These are phyloP conservation scores for Pristionchus fissidentatus DNA, from an alignment of 2,888 invertebrate species.

Conservation along the genomic window DNA sequence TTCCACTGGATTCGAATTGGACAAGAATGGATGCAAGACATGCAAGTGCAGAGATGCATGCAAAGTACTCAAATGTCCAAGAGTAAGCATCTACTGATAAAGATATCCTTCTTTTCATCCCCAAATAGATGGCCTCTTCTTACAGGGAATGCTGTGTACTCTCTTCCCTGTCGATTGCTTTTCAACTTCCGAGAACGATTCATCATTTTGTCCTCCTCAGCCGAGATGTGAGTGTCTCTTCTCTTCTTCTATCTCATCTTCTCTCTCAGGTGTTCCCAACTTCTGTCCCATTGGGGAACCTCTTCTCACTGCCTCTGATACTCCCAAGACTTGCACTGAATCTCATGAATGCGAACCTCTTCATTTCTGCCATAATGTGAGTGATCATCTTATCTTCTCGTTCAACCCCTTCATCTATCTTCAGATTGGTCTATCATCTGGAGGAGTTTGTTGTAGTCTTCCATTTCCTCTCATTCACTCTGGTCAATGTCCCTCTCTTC, in stretches of 20 bases:
- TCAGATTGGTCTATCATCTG: constrained; percentile 58
- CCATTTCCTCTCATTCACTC: constrained; percentile 54
- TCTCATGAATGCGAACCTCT: constrained; percentile 59
- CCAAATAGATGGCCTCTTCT: neutral
- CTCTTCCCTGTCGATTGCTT: constrained; percentile 67
- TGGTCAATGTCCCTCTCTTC: constrained; percentile 59
- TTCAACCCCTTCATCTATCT: neutral
- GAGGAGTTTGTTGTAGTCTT: constrained; percentile 67
- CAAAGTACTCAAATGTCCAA: constrained; percentile 49
- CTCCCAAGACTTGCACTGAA: constrained; percentile 62
- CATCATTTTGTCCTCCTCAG: constrained; percentile 60
- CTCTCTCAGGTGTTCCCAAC: constrained; percentile 65
- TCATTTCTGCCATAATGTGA: constrained; percentile 67
- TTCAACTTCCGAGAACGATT: constrained; percentile 50
- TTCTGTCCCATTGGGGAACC: constrained; percentile 67
- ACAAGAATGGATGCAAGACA: constrained; percentile 65
- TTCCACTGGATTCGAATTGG: constrained; percentile 62
- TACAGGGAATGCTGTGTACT: constrained; percentile 64
- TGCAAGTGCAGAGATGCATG: constrained; percentile 71
- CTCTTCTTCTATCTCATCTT: neutral
- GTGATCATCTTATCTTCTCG: constrained; percentile 32
- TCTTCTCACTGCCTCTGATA: constrained; percentile 55
- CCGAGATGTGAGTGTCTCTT: constrained; percentile 70
- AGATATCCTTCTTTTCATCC: no score
- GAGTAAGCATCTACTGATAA: neutral